Base-by-base conservation (phyloP, 1,140 invertebrate species). In the Nasonia vitripennis region DNA sequence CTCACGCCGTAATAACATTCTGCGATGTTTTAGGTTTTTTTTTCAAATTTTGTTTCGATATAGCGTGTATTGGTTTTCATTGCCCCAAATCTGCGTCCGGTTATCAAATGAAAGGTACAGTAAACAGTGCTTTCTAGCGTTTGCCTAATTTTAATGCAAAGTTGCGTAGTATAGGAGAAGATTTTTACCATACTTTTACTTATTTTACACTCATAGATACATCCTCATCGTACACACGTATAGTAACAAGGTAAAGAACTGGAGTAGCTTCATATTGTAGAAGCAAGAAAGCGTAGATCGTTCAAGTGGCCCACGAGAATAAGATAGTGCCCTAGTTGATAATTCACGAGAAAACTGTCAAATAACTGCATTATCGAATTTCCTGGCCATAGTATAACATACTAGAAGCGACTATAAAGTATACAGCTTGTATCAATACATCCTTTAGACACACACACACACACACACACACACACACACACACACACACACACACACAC, bases 51-150 rank as follows among this genome's bases (percentile, higher is more conserved):
- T 62, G 1, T 62, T 20, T 62, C 14, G 17, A 6, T 20, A 5
- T 3, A 20, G 14, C 11, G 11, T 11, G 11, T 11, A 17, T 12
- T 51, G 48, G 17, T 51, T 20, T 55, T 55, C 14, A 14, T 20
- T 55, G 51, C 11, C 17, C 17, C 5, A 62, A 7, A 17, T n/a
- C 3, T 62, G 4, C 2, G 62, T 12, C 5, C 27, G 27, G 1
- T 11, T 37, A 23, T 20, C 55, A 27, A 11, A 55, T 12, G 23
- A 11, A 9, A 82, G 81, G 70, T 82, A 75, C 17, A 23, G 81
- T 82, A 82, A 82, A 75, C n/a, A 62, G 68, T 71, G 73, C 27
- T 62, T 82, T 55, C 34, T 74, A 82, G 45, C 1, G 41, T 82
- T 82, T 82, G 41, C 45, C 27, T 81, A 67, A 34, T 70, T 37